Base-by-base conservation (phyloP, 2,113 vertebrate species). In the Myotis davidii region DNA sequence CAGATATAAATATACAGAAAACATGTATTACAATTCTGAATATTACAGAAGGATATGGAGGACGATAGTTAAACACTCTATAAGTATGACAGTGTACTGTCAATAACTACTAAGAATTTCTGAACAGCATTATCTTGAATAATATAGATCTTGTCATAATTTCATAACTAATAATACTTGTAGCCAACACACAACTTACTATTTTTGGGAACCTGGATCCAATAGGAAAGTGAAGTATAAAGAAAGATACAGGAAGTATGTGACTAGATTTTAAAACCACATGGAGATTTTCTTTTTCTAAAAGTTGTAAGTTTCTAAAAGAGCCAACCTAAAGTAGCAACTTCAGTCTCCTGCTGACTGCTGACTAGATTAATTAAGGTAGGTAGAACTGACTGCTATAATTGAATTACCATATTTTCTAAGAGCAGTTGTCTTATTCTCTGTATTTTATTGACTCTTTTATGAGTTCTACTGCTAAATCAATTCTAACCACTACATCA, bases 401-500 rank as follows among this genome's bases (percentile, higher is more conserved):
- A 97, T 95, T 96, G 94, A 97, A 97, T 94, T 96, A 92, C 54
- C 85, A 1, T 95, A 77, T 85, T 85, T 96, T 90, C 52, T 34
- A 83, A 82, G 32, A 96, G 54, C 37, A 45, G 77, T 69, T 94
- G 85, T 72, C 27, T 94, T 78, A 79, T 85, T 95, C 95, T 82
- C 61, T 90, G 48, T 92, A 94, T 92, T 96, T 94, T 95, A 96
- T 96, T 88, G 90, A 97, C 82, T 64, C 81, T 95, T 96, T 96
- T 94, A 92, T 97, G 88, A 96, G 73, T 94, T 95, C 77, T 96
- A 94, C 81, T 88, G 77, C 54, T 96, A 86, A 94, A 92, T 97
- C 97, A 96, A 97, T 97, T 96, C 85, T 92, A 96, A 96, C 96
- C 95, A 95, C 85, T 90, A n/a, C 34, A 92, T 93, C 90, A 95